These are phyloP conservation scores for Aethes cnicana DNA, from an alignment of 2,888 invertebrate species.

Conservation along the genomic window DNA sequence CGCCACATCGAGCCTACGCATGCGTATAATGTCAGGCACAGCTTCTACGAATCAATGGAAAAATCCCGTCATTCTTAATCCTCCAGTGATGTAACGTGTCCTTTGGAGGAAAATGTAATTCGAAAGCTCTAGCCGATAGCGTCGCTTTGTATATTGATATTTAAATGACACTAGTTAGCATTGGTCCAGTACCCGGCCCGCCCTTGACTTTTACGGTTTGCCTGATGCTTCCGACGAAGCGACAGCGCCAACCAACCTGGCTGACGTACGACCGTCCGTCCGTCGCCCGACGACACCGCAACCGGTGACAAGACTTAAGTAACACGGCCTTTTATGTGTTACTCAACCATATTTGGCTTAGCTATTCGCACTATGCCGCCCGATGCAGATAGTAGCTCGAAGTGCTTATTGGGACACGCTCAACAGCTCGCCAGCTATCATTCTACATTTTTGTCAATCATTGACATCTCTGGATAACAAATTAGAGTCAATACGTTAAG, in stretches of 20 bases:
- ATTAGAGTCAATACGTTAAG: constrained; percentile 13
- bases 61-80: constrained; percentile 3
- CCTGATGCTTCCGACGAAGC: constrained; percentile 75
- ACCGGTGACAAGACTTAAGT: constrained; percentile 35
- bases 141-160: constrained; percentile 63
- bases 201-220: constrained; percentile 77
- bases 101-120: constrained; percentile 68
- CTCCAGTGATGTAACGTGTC: constrained; percentile 46
- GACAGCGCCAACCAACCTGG: too few relatives aligned
- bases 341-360: constrained; percentile 39
- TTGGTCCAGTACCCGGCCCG: constrained; percentile 69
- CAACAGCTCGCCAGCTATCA: constrained; percentile 17
- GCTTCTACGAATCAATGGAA: constrained; percentile 16
- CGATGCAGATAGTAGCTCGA: constrained; percentile 27
- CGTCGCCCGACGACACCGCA: constrained; percentile 23
- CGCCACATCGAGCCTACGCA: not conserved
- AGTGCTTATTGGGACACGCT: constrained; percentile 26
- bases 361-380: constrained; percentile 35
- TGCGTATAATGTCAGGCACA: constrained; percentile 7
- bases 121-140: constrained; percentile 65
- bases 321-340: constrained; percentile 39
- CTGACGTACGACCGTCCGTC: constrained; percentile 43
- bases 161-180: constrained; percentile 82
- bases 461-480: constrained; percentile 18
- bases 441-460: constrained; percentile 27